These are phyloP conservation scores for Trilocha varians DNA, from an alignment of 2,888 invertebrate species.

Conservation along the genomic window DNA sequence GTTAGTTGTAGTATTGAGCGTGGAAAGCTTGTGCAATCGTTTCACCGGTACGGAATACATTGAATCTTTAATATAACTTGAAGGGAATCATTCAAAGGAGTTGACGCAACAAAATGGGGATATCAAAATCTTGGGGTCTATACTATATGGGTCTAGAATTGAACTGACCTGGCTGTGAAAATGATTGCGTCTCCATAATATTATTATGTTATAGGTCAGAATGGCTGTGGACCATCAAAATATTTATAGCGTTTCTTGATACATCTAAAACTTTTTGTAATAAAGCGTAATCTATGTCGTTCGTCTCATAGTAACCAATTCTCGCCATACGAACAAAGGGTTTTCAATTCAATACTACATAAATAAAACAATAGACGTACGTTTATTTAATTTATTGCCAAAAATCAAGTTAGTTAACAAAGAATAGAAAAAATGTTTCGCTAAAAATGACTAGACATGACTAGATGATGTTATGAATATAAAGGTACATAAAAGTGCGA, in stretches of 20 bases:
- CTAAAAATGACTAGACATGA: slow-evolving; percentile 55
- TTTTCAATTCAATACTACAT: slow-evolving; percentile 21
- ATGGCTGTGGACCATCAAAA: not conserved
- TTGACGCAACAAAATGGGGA: not conserved
- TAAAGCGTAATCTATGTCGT: slow-evolving; percentile 48
- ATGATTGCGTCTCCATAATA: slow-evolving; percentile 3
- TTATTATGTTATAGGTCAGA: not conserved
- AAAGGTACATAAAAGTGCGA: too few species aligned
- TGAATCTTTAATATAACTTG: not conserved
- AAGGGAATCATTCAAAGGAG: not conserved
- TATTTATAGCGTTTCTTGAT: slow-evolving; percentile 9
- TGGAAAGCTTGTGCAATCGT: slow-evolving; percentile 27
- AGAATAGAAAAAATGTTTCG: slow-evolving; percentile 33
- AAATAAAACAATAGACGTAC: slow-evolving; percentile 62
- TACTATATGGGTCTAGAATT: slow-evolving; percentile 12
- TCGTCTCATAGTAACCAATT: slow-evolving; percentile 61
- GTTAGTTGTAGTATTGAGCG: slow-evolving; percentile 27
- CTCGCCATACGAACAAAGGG: slow-evolving; percentile 24
- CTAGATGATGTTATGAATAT: slow-evolving; percentile 47
- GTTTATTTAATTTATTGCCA: slow-evolving; percentile 50
- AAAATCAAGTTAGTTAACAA: slow-evolving; percentile 34
- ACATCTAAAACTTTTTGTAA: slow-evolving; percentile 42
- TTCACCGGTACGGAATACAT: slow-evolving; percentile 19
- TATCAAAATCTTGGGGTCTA: slow-evolving; percentile 25
- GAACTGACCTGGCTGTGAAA: slow-evolving; percentile 12